A percentile compares a stretch with the other conserved stretches of the same genome.
Conservation (phyloP, 2,113 vertebrate species). For the Camelus dromedarius region DNA sequence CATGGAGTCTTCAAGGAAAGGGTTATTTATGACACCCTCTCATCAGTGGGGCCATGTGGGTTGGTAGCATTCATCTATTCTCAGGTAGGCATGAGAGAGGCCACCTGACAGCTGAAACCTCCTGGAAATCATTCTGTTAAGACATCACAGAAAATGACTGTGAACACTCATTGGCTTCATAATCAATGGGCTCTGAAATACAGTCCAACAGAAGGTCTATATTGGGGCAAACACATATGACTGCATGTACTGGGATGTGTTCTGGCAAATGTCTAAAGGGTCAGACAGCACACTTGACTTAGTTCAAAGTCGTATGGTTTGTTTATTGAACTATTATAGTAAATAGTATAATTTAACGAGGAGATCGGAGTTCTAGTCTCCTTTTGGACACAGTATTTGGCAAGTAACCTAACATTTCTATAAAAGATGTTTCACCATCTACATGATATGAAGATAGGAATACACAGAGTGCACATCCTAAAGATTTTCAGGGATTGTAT, state of each 20-base stretch:
- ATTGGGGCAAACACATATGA: background rate
- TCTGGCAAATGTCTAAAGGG: background rate
- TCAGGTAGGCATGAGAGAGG: background rate
- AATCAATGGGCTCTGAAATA: background rate
- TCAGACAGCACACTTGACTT: background rate
- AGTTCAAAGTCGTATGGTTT: background rate
- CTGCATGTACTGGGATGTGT: background rate
- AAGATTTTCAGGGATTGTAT: background rate
- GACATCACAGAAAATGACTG: background rate
- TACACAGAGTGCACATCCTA: background rate
- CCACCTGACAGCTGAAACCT: background rate
- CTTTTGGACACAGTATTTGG: background rate
- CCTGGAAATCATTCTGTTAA: background rate
- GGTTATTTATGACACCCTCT: background rate
- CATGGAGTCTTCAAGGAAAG: background rate
- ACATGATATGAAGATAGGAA: background rate
- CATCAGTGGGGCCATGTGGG: background rate
- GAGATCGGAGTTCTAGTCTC: background rate
- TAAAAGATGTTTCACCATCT: constrained; percentile 17
- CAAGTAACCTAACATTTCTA: background rate
- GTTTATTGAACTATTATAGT: background rate
- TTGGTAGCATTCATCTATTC: background rate
- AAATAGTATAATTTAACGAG: background rate
- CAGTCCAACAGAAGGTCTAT: background rate
- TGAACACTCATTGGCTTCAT: background rate